These are phyloP conservation scores for Benitochromis conjunctus DNA, from an alignment of 2,113 vertebrate genomes.

Conservation along the genomic window DNA sequence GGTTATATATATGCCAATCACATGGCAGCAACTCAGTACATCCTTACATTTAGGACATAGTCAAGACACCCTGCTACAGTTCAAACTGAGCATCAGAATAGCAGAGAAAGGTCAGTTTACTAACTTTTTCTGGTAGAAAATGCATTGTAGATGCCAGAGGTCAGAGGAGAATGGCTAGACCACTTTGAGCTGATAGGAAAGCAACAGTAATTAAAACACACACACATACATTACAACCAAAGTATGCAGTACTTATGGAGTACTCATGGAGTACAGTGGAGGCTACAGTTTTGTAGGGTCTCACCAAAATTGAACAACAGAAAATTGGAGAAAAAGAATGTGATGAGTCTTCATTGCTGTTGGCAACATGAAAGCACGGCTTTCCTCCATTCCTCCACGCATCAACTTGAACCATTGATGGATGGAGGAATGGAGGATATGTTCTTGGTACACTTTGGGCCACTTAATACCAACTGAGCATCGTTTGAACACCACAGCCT, in stretches of 20 bases:
- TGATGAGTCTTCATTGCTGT: not conserved
- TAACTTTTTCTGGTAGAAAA: not conserved
- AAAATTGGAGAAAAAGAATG: not conserved
- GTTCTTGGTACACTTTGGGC: not conserved
- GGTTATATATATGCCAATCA: not conserved
- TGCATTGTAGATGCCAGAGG: accelerated
- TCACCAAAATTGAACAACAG: not conserved
- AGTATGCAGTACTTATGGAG: not conserved
- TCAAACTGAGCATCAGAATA: not conserved
- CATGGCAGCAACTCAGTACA: not conserved
- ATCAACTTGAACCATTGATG: not conserved
- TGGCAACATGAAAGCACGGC: not conserved
- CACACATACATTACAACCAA: not conserved
- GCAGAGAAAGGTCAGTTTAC: not conserved
- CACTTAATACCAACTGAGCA: not conserved
- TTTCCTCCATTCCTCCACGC: not conserved
- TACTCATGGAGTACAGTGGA: accelerated
- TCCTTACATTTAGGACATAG: accelerated
- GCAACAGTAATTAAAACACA: accelerated
- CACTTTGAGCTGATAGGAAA: not conserved
- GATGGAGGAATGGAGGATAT: not conserved
- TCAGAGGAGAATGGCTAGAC: not conserved
- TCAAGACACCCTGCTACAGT: not conserved
- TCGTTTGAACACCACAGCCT: not conserved
- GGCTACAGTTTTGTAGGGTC: not conserved